Evolutionary conservation across 1,140 invertebrate species (phyloP).

Genomic region (Wiebesia pumilae): DNA sequence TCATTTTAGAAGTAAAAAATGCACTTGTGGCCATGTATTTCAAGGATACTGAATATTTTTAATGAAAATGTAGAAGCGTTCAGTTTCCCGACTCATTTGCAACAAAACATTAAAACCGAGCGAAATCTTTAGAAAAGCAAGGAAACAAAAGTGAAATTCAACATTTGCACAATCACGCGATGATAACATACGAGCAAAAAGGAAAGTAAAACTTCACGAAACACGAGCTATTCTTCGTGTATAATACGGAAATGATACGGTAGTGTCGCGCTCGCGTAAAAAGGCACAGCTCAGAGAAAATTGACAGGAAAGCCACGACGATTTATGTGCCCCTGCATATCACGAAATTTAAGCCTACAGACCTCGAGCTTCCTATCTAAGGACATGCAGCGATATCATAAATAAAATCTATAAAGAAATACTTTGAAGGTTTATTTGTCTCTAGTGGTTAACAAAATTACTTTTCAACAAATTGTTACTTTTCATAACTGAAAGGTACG

Average conservation of each 20-base stretch:
- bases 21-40: too few relatives aligned
- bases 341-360: too few relatives aligned
- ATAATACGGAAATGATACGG: neutral
- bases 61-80: too few relatives aligned
- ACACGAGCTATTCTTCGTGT: neutral
- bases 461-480: too few relatives aligned
- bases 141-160: neutral
- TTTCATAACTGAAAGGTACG: neutral
- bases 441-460: too few relatives aligned
- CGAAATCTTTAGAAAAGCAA: too few relatives aligned
- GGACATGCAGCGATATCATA: neutral
- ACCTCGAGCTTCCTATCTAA: neutral
- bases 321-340: neutral
- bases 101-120: neutral
- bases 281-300: neutral
- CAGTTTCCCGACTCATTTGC: neutral
- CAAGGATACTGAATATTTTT: too few relatives aligned
- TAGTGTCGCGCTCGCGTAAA: neutral
- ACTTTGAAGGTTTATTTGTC: too few relatives aligned
- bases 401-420: neutral
- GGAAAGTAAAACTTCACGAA: neutral
- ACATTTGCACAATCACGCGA: neutral
- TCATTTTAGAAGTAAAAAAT: too few relatives aligned
- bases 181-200: neutral
- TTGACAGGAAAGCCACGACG: conserved; percentile 6